A percentile compares a stretch with the other conserved stretches of the same genome.
phyloP scores from a whole-genome alignment of 2,797 vertebrate genomes.

The Chaunax sp. region DNA sequence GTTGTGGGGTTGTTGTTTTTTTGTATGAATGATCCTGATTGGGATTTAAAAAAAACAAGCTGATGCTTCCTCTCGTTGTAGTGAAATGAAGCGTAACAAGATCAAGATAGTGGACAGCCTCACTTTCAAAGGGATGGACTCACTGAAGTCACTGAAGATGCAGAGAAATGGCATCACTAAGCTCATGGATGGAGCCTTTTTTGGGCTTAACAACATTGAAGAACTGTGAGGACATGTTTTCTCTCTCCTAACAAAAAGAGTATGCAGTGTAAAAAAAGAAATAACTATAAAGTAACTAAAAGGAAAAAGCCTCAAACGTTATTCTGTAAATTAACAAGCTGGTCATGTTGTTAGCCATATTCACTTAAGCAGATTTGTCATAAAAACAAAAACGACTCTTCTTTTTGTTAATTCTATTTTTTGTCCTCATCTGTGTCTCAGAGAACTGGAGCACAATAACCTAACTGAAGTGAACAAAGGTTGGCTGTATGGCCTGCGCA shows the following conservation, averaged over 20 bases:
- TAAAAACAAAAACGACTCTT: not conserved
- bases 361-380: not conserved
- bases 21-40: not conserved
- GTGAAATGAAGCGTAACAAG: constrained; percentile 96
- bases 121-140: constrained; percentile 96
- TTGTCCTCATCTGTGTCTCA: constrained; percentile 61
- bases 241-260: not conserved
- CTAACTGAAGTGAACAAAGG: constrained; percentile 97
- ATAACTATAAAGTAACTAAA: not conserved
- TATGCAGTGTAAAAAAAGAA: too few relatives aligned
- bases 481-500: constrained; percentile 95
- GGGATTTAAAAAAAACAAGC: not conserved
- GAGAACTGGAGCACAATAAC: constrained; percentile 97
- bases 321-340: not conserved
- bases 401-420: constrained; percentile 19
- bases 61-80: constrained; percentile 58
- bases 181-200: constrained; percentile 98
- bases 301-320: not conserved
- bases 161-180: constrained; percentile 94
- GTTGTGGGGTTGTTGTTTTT: too few relatives aligned
- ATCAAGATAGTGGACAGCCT: constrained; percentile 96
- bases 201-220: constrained; percentile 96
- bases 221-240: constrained; percentile 90
- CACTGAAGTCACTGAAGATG: constrained; percentile 95
- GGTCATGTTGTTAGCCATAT: too few relatives aligned